Conservation (phyloP, 2,113 vertebrate genomes). For the Macrotis lagotis region DNA sequence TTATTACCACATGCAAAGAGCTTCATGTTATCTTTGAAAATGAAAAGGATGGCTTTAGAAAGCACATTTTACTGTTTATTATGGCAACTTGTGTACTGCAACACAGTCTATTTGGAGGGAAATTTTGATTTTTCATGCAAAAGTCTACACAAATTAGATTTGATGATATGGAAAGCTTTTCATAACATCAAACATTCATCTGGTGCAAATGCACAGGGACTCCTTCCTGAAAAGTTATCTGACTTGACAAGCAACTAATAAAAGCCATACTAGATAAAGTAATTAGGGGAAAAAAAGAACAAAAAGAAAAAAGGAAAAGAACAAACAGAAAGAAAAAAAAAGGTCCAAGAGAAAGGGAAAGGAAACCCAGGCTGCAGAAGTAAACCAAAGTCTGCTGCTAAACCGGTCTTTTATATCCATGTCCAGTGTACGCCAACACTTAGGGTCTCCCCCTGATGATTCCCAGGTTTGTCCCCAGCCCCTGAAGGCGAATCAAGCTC, state of each 20-base stretch:
- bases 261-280: constrained; percentile 87
- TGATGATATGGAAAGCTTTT: constrained; percentile 93
- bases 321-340: constrained; percentile 62
- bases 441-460: constrained; percentile 89
- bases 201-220: constrained; percentile 92
- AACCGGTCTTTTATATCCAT: constrained; percentile 87
- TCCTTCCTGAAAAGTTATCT: constrained; percentile 89
- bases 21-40: constrained; percentile 88
- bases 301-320: constrained; percentile 83
- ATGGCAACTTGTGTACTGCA: constrained; percentile 92
- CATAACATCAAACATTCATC: constrained; percentile 93
- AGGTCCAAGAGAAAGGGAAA: constrained; percentile 51
- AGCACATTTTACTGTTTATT: constrained; percentile 87
- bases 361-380: constrained; percentile 93
- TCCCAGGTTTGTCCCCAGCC: constrained; percentile 90
- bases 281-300: constrained; percentile 82
- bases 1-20: constrained; percentile 95
- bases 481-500: constrained; percentile 91
- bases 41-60: constrained; percentile 89
- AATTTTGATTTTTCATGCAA: constrained; percentile 87
- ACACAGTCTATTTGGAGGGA: constrained; percentile 89
- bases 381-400: constrained; percentile 93
- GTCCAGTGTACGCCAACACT: constrained; percentile 98
- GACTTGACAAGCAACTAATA: constrained; percentile 93
- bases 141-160: constrained; percentile 89